Evolutionary conservation across 1,140 invertebrate species (phyloP).

Genomic region (Oryctes rhinoceros): DNA sequence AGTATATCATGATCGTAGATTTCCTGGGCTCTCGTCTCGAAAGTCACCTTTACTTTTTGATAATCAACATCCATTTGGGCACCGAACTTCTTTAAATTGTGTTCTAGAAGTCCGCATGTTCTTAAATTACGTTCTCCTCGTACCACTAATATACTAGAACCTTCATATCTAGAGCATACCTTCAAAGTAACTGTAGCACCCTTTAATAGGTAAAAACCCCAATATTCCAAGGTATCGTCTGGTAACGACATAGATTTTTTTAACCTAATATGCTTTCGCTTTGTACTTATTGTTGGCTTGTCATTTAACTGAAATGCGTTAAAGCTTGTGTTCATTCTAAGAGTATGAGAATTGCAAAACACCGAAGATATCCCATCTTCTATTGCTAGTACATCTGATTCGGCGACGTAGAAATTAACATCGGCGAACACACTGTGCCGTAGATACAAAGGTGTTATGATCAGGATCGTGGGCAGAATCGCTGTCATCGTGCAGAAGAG

Average conservation of each 20-base stretch:
- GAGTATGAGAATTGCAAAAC: constrained; percentile 79
- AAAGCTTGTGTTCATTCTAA: constrained; percentile 81
- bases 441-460: constrained; percentile 78
- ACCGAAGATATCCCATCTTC: constrained; percentile 79
- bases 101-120: constrained; percentile 79
- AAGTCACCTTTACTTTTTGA: constrained; percentile 72
- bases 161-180: constrained; percentile 79
- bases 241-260: constrained; percentile 83
- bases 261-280: constrained; percentile 77
- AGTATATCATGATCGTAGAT: constrained; percentile 50
- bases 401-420: constrained; percentile 77
- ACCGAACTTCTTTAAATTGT: constrained; percentile 70
- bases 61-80: constrained; percentile 67
- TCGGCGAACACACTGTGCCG: constrained; percentile 76
- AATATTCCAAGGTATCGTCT: constrained; percentile 87
- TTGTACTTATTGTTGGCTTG: constrained; percentile 70
- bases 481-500: constrained; percentile 78
- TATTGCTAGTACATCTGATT: constrained; percentile 83
- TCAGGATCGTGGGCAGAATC: constrained; percentile 74
- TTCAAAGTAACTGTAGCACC: constrained; percentile 61
- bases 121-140: constrained; percentile 78
- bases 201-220: constrained; percentile 85
- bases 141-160: constrained; percentile 79
- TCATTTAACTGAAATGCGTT: constrained; percentile 83
- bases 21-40: constrained; percentile 63